Evolutionary conservation across 1,140 invertebrate species (phyloP), one percentile per base, ranked within the genome.

Genomic region (Atta texana): DNA sequence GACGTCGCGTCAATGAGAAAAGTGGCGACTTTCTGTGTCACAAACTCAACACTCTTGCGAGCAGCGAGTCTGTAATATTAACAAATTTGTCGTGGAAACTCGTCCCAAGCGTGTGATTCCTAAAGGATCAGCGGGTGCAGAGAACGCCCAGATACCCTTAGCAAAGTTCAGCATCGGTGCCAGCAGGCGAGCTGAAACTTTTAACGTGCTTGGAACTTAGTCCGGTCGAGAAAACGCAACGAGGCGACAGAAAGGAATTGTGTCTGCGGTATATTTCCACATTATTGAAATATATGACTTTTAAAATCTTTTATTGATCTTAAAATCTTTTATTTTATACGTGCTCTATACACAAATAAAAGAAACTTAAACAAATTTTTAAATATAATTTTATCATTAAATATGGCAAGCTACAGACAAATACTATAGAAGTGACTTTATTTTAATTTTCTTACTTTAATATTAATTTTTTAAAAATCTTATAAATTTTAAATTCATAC

Each of bases 71-170:
- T 91, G 84, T 85, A 91, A 87, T 91, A 91, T 91, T 91, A 91
- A 91, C 89, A 89, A 91, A 91, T 91, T 91, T 90, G 82, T 85
- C 87, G 55, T 66, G 89, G 64, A 72, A 91, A 91, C 86, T 89
- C 80, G 87, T 91, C 90, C 87, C 89, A 68, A 61, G 85, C 49
- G 89, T 89, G 80, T 90, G 89, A 91, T 91, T 90, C 85, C 87
- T 61, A 63, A 68, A 87, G 88, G 90, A 91, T 91, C 89, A 86
- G 39, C 77, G 72, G 51, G 72, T 57, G 77, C 77, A 57, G 55
- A 39, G 51, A 28, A 72, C 53, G 49, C 12, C 7, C n/a, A 44
- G 28, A 55, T 64, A 63, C 75, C 75, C 66, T 87, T 87, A 77
- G 71, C 14, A 69, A 91, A 91, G 85, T 91, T 89, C 59, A 78